Evolutionary conservation across 2,888 invertebrate species (phyloP).

Genomic region (Galerucella pusilla): DNA sequence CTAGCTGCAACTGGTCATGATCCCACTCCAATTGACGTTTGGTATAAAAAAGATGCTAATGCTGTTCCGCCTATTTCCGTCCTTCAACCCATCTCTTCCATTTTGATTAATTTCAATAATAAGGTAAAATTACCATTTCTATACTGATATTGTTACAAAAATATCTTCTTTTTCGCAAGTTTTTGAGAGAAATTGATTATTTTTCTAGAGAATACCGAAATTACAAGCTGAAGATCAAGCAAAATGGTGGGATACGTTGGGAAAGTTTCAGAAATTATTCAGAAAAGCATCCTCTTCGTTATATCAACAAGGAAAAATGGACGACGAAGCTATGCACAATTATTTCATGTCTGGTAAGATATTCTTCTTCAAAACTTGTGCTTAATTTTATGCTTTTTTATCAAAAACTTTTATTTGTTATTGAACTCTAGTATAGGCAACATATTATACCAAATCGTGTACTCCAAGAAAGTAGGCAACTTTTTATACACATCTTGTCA

Average conservation of each 20-base stretch:
- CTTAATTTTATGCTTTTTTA: too few species aligned
- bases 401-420: too few species aligned
- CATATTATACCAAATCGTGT: too few species aligned
- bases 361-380: too few species aligned
- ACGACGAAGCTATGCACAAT: conserved; percentile 94
- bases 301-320: conserved; percentile 84
- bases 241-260: conserved; percentile 97
- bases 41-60: conserved; percentile 97
- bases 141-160: not conserved
- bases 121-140: conserved; percentile 72
- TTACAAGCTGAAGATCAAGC: conserved; percentile 96
- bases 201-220: conserved; percentile 85
- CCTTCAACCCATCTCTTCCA: conserved; percentile 96
- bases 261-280: conserved; percentile 94
- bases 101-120: conserved; percentile 96
- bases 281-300: conserved; percentile 92
- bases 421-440: too few species aligned
- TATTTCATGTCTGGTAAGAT: conserved; percentile 96
- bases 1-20: conserved; percentile 85
- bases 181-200: not conserved
- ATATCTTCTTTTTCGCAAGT: not conserved
- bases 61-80: conserved; percentile 96
- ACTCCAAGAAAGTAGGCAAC: too few species aligned
- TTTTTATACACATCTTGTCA: too few species aligned
- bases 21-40: conserved; percentile 85